Conservation (phyloP, 2,113 vertebrate species). For the Myodes glareolus region DNA sequence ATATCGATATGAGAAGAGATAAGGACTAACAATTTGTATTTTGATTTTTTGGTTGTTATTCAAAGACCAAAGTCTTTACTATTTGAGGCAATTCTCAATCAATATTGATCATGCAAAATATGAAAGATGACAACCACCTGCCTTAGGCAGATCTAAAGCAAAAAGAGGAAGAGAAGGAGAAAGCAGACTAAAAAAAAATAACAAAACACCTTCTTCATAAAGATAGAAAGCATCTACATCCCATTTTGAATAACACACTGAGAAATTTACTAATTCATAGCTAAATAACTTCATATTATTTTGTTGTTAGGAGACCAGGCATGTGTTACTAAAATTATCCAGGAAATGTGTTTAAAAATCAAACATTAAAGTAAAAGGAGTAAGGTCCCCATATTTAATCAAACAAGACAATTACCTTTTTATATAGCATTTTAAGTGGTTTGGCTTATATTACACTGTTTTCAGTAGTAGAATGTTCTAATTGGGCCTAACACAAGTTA, state of each 20-base stretch:
- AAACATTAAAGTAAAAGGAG: slow-evolving; percentile 42
- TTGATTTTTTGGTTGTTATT: not conserved
- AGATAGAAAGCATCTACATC: too few relatives aligned
- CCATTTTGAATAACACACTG: not conserved
- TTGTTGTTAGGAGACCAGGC: not conserved
- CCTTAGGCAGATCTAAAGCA: not conserved
- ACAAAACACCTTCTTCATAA: not conserved
- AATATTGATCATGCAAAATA: not conserved
- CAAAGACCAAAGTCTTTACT: not conserved
- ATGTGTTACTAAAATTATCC: slow-evolving; percentile 2
- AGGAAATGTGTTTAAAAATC: not conserved
- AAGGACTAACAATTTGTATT: not conserved
- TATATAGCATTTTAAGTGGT: not conserved
- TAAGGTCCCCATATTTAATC: not conserved
- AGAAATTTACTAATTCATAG: not conserved
- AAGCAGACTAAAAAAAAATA: not conserved
- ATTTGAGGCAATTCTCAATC: not conserved
- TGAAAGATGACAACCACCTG: not conserved
- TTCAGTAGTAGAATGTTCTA: not conserved
- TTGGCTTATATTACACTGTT: not conserved
- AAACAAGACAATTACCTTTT: not conserved
- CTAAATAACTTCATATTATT: not conserved
- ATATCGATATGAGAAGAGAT: not conserved
- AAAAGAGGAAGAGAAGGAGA: not conserved
- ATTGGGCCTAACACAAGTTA: not conserved